Evolutionary conservation across 2,797 vertebrate species (phyloP).

Genomic region (Eospalax fontanierii): DNA sequence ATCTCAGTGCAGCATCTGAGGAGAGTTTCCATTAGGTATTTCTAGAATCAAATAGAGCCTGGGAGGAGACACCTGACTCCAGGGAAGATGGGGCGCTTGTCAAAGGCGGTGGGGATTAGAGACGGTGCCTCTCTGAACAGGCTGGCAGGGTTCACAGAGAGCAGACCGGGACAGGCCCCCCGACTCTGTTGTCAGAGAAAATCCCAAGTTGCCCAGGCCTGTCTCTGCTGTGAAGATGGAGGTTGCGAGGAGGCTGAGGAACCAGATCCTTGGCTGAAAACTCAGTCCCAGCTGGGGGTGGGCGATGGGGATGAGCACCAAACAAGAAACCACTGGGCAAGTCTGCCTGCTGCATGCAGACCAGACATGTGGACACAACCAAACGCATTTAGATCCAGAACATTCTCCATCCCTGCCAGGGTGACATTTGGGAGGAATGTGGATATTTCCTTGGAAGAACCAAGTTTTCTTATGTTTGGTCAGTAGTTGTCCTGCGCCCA

Average conservation of each 20-base stretch:
- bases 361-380: background rate
- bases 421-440: background rate
- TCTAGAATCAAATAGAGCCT: background rate
- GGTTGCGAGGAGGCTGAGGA: background rate
- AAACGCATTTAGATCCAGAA: background rate
- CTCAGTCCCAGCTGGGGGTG: background rate
- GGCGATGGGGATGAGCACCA: too few relatives aligned
- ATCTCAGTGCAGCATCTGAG: background rate
- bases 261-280: background rate
- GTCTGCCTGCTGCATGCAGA: background rate
- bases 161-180: too few relatives aligned
- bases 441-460: background rate
- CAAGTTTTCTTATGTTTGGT: background rate
- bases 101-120: background rate
- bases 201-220: background rate
- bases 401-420: too few relatives aligned
- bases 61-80: background rate
- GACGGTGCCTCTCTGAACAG: too few relatives aligned
- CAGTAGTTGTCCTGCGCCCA: background rate
- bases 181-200: background rate
- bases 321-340: too few relatives aligned
- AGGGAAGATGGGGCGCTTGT: background rate
- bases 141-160: background rate
- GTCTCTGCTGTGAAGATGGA: background rate
- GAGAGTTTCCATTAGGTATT: background rate